Conservation (phyloP, 2,888 invertebrate genomes). For the Lasioglossum oenotherae region DNA sequence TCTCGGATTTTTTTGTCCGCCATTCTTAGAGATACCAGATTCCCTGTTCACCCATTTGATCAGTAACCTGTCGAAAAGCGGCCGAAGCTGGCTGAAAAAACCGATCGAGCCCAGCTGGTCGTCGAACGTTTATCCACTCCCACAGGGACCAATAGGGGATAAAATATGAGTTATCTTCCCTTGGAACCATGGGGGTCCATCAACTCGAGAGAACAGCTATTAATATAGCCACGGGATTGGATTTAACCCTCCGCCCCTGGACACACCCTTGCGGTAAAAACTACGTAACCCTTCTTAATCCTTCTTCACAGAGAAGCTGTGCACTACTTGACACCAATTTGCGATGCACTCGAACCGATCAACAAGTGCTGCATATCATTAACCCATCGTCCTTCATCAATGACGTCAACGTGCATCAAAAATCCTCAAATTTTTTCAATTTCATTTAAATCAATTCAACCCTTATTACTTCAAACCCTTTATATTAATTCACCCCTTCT, state of each 20-base stretch:
- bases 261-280: conserved; percentile 74
- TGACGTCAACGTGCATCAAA: no score
- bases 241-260: conserved; percentile 73
- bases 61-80: conserved; percentile 50
- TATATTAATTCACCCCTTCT: not conserved
- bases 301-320: conserved; percentile 44
- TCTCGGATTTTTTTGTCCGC: no score
- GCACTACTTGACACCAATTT: conserved; percentile 62
- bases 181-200: conserved; percentile 76
- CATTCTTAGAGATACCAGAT: not conserved
- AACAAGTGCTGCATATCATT: conserved; percentile 46
- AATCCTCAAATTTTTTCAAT: not conserved
- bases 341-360: conserved; percentile 37
- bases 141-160: conserved; percentile 77
- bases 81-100: conserved; percentile 64
- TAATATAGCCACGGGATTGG: conserved; percentile 80
- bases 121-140: conserved; percentile 78
- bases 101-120: conserved; percentile 78
- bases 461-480: not conserved
- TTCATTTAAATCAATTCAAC: not conserved
- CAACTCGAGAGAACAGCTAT: conserved; percentile 81
- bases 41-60: conserved; percentile 36
- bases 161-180: conserved; percentile 77
- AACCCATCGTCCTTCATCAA: not conserved
- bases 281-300: conserved; percentile 77